Conservation (phyloP, 2,797 vertebrate species). For the Rhinatrema bivittatum region DNA sequence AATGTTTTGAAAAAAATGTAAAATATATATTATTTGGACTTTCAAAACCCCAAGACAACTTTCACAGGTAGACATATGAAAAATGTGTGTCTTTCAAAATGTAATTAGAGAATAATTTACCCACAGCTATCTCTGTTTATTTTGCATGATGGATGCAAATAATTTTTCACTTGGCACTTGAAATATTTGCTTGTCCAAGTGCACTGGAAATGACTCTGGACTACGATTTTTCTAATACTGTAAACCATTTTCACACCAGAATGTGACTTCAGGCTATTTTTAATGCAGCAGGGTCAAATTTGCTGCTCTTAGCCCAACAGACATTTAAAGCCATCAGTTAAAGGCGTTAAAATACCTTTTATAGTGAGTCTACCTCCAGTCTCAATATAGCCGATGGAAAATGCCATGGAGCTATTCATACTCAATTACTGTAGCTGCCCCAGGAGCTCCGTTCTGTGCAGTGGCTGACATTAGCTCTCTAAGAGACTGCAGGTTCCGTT, state of each 20-base stretch:
- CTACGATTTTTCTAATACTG: constrained; percentile 42
- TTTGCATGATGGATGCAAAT: constrained; percentile 41
- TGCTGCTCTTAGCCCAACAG: background rate
- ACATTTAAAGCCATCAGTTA: constrained; percentile 17
- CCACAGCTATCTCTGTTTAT: constrained; percentile 29
- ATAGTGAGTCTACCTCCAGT: constrained; percentile 12
- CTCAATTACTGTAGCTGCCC: too few species aligned
- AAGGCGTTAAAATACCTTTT: constrained; percentile 7
- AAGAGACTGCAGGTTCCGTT: too few species aligned
- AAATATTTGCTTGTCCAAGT: constrained; percentile 37
- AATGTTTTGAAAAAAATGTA: too few species aligned
- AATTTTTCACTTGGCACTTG: constrained; percentile 40
- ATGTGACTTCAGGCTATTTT: constrained; percentile 39
- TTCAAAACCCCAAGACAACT: too few species aligned
- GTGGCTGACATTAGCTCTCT: too few species aligned
- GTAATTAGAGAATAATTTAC: background rate
- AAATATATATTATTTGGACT: too few species aligned
- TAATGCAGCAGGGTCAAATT: constrained; percentile 17
- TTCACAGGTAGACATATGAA: too few species aligned
- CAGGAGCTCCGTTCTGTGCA: too few species aligned
- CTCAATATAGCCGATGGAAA: constrained; percentile 14
- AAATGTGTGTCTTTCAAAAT: too few species aligned
- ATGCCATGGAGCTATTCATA: constrained; percentile 19
- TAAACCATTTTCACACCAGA: constrained; percentile 46
- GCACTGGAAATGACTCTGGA: constrained; percentile 41